Base-by-base conservation (phyloP, 2,113 vertebrate genomes). In the Phyllopteryx taeniolatus region DNA sequence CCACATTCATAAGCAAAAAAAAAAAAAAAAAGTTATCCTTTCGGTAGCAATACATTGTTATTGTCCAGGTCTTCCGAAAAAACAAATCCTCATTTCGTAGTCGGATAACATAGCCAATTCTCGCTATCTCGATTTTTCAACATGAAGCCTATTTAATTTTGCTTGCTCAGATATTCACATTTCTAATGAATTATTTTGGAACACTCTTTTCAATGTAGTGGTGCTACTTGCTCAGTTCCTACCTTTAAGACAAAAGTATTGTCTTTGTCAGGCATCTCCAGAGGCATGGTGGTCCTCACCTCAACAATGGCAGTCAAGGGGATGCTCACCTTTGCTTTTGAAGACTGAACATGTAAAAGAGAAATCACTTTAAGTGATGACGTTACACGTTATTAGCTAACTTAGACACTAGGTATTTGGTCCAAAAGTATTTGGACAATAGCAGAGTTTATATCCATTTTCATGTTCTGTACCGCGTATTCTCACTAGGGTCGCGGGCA, bases 191-290 rank as follows among this genome's bases (percentile, higher is more conserved):
- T 5, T 51, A 19, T 46, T 46, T 46, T 46, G 9, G 44, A 13
- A 3, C 11, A 12, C 9, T 27, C 27, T 39, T 39, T 39, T 12
- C 10, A 11, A 46, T 19, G 49, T 51, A 5, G 49, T 19, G 49
- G 49, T 8, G 17, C 49, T 3, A 17, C 17, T 12, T 49, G 39
- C 2, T 53, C 42, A 22, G 35, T 46, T 15, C 33, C 39, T 91
- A 99, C 98, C 96, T 99, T 99, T 0, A 99, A 93, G 73, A 99
- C 97, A 0, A 99, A 99, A 0, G 97, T 99, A 90, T 99, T 98
- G 91, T 99, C 97, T 75, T 96, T 98, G 91, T 99, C 98, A 0
- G 97, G 97, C 98, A 99, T 99, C 91, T 99, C 98, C 88, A 99
- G 87, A 0, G 98, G 97, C 96, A 98, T 99, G 65, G 98, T 99